Conservation (phyloP, 1,140 invertebrate species). For the Muscidifurax raptorellus region DNA sequence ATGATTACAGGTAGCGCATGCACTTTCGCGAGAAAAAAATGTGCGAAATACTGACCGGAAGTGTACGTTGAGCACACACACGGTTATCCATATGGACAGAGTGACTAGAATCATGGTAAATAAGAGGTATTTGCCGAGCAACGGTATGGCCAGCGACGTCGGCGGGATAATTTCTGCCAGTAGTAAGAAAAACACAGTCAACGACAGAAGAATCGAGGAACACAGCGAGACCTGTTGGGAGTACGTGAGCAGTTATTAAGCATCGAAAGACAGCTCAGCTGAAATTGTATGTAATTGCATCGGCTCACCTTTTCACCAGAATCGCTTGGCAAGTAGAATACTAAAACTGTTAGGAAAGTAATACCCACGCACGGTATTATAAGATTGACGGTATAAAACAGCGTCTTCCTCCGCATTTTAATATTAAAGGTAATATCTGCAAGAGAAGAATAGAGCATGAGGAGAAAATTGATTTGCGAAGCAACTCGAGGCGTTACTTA, state of each 20-base stretch:
- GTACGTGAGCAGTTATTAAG: conserved; percentile 38
- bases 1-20: not conserved
- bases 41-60: conserved; percentile 86
- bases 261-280: not conserved
- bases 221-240: conserved; percentile 87
- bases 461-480: conserved; percentile 1
- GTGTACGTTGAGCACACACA: conserved; percentile 97
- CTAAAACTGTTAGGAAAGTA: conserved; percentile 94
- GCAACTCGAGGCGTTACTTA: not conserved
- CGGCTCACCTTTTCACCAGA: conserved; percentile 91
- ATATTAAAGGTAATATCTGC: conserved; percentile 97
- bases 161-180: conserved; percentile 98
- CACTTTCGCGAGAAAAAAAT: not conserved
- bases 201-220: conserved; percentile 97
- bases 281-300: not conserved
- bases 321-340: conserved; percentile 97
- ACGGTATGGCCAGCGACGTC: conserved; percentile 96
- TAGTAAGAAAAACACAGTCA: conserved; percentile 98
- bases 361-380: conserved; percentile 94
- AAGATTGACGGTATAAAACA: conserved; percentile 94
- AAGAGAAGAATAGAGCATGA: conserved; percentile 56
- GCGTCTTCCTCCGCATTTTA: conserved; percentile 93
- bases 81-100: conserved; percentile 96
- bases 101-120: conserved; percentile 99
- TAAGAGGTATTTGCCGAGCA: conserved; percentile 95